These are phyloP conservation scores for Synanthedon tipuliformis DNA, from an alignment of 2,888 invertebrate genomes.

Conservation along the genomic window DNA sequence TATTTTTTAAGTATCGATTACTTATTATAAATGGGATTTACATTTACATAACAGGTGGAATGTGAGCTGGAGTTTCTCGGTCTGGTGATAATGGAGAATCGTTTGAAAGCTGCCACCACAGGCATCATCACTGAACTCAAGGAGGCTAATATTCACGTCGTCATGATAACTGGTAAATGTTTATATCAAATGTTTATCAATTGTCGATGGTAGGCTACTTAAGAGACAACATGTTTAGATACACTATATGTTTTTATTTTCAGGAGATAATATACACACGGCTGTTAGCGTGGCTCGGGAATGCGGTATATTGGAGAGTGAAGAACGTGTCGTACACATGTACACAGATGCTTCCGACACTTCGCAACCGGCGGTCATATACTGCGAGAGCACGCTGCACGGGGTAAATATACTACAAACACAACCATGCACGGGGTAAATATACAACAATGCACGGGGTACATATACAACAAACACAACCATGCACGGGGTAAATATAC, in stretches of 20 bases:
- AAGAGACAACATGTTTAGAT: no score
- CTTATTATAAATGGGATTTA: no score
- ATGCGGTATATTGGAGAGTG: slow-evolving; percentile 86
- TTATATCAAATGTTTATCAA: no score
- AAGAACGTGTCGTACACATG: slow-evolving; percentile 62
- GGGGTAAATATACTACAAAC: slow-evolving; percentile 28
- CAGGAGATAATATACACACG: slow-evolving; percentile 87
- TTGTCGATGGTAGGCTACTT: no score
- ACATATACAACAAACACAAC: no score
- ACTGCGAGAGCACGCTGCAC: slow-evolving; percentile 42
- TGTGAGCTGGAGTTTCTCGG: slow-evolving; percentile 85
- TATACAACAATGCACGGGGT: no score
- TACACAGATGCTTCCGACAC: slow-evolving; percentile 14
- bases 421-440: no score
- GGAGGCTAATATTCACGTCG: slow-evolving; percentile 86
- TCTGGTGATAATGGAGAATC: slow-evolving; percentile 94
- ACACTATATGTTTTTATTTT: background rate
- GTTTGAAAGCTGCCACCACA: slow-evolving; percentile 89
- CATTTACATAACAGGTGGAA: slow-evolving; percentile 72
- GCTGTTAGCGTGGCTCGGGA: slow-evolving; percentile 93
- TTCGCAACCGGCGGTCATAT: slow-evolving; percentile 14
- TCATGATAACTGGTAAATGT: slow-evolving; percentile 93
- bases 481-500: no score
- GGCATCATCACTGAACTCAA: slow-evolving; percentile 83
- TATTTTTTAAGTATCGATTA: no score